These are phyloP conservation scores for Disparrhopalites patrizii DNA, from an alignment of 2,888 invertebrate species.

Conservation along the genomic window DNA sequence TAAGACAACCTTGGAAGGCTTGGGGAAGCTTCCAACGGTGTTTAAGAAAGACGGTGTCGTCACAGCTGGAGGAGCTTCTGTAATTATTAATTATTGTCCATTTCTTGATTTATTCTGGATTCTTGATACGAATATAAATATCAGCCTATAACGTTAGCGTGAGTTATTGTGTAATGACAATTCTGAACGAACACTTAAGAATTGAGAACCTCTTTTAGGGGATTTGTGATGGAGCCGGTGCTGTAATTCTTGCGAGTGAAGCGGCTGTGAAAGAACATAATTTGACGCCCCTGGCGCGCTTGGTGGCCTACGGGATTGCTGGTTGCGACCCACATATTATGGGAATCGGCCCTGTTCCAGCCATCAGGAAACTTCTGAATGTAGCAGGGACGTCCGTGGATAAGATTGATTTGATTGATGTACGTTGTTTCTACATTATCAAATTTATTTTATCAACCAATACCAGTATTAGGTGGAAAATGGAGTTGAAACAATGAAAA, in stretches of 20 bases:
- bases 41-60: conserved; percentile 95
- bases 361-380: conserved; percentile 80
- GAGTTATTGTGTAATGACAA: no score
- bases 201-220: conserved; percentile 61
- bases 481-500: background rate
- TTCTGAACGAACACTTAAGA: background rate
- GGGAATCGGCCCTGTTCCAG: conserved; percentile 92
- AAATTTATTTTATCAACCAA: no score
- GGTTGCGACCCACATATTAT: conserved; percentile 90
- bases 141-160: no score
- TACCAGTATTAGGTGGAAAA: no score
- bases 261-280: conserved; percentile 74
- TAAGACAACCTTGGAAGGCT: conserved; percentile 75
- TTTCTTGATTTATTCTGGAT: no score
- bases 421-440: conserved; percentile 52
- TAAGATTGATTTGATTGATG: conserved; percentile 91
- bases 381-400: conserved; percentile 71
- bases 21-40: conserved; percentile 79
- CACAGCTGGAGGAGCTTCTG: conserved; percentile 66
- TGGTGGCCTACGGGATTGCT: conserved; percentile 86
- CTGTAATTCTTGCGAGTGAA: conserved; percentile 85
- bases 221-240: conserved; percentile 95
- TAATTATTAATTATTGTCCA: background rate
- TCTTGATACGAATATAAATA: conserved; percentile 21
- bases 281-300: conserved; percentile 82